These are phyloP conservation scores for Lepidochitona cinerea DNA, from an alignment of 2,888 invertebrate genomes.

Conservation along the genomic window DNA sequence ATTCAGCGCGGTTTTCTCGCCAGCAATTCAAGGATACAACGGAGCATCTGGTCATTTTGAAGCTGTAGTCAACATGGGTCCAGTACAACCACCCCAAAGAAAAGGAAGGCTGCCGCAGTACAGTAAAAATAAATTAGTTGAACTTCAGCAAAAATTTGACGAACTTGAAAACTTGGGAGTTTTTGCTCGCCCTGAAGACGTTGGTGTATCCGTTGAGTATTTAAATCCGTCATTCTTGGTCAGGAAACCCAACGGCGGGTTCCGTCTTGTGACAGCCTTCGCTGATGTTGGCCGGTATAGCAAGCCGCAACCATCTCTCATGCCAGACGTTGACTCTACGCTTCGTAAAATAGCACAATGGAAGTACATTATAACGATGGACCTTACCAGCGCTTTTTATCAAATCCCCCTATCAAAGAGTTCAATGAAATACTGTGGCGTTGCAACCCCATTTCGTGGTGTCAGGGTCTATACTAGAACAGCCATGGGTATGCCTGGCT, in stretches of 20 bases:
- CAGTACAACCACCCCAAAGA: conserved; percentile 37
- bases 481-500: too few species aligned
- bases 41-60: conserved; percentile 33
- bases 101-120: conserved; percentile 43
- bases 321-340: too few species aligned
- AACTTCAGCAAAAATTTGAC: conserved; percentile 37
- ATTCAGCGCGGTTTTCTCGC: conserved; percentile 33
- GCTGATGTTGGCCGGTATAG: too few species aligned
- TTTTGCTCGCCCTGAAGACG: conserved; percentile 30
- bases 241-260: conserved; percentile 31
- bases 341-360: too few species aligned
- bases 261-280: conserved; percentile 40
- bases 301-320: too few species aligned
- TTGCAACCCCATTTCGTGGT: too few species aligned
- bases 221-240: conserved; percentile 45
- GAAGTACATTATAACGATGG: too few species aligned
- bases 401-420: too few species aligned
- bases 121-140: conserved; percentile 28
- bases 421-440: too few species aligned
- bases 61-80: conserved; percentile 43
- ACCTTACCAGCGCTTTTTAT: too few species aligned
- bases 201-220: conserved; percentile 34
- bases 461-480: too few species aligned
- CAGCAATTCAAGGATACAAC: conserved; percentile 31
- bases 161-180: conserved; percentile 41